phyloP scores from a whole-genome alignment of 1,140 invertebrate species.

The Eueides isabella region DNA sequence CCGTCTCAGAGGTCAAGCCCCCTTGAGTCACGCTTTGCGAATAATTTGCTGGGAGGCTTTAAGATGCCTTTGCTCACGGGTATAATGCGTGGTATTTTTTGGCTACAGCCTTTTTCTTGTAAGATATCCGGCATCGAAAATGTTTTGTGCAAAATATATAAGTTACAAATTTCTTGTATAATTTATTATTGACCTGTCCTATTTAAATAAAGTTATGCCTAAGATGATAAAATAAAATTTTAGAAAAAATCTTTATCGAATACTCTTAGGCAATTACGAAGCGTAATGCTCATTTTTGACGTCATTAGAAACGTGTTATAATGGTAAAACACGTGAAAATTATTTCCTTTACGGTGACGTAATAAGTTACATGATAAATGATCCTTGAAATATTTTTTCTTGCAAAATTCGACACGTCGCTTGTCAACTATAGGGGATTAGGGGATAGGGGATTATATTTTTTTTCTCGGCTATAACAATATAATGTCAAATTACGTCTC shows the following conservation, averaged over 20 bases:
- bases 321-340: background rate
- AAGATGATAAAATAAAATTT: background rate
- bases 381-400: background rate
- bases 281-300: background rate
- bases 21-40: constrained; percentile 41
- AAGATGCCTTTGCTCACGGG: constrained; percentile 8
- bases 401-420: background rate
- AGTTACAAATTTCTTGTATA: background rate
- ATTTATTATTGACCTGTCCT: background rate
- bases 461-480: background rate
- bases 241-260: background rate
- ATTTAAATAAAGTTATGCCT: too few relatives aligned
- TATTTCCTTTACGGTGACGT: background rate
- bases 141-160: background rate
- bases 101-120: background rate
- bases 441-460: background rate
- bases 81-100: constrained; percentile 20
- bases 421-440: background rate
- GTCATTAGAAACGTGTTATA: constrained; percentile 2
- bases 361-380: background rate
- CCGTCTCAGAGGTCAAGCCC: constrained; percentile 56
- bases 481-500: background rate
- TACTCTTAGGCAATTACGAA: too few relatives aligned
- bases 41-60: constrained; percentile 32
- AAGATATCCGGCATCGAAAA: background rate